Conservation (phyloP, 2,888 invertebrate species). For the Bellardia bayeri region DNA sequence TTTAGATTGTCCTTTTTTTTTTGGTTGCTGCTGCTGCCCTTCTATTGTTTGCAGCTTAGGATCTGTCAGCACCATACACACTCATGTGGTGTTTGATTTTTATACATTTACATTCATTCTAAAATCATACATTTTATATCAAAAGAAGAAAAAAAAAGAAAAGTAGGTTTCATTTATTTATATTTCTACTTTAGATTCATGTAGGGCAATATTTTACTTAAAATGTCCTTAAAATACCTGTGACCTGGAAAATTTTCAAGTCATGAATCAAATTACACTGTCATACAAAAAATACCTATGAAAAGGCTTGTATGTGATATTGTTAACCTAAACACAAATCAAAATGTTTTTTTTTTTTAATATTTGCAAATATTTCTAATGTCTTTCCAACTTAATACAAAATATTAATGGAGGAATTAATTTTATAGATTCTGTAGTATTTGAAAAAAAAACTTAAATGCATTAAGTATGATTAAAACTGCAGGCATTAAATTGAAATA, state of each 20-base stretch:
- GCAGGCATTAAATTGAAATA: too few relatives aligned
- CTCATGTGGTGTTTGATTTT: conserved; percentile 65
- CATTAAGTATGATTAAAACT: too few relatives aligned
- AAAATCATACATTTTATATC: conserved; percentile 44
- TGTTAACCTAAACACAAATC: too few relatives aligned
- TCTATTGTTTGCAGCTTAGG: conserved; percentile 70
- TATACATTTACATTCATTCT: conserved; percentile 34
- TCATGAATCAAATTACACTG: neutral
- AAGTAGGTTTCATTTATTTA: neutral
- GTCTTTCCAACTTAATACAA: too few relatives aligned
- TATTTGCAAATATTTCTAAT: too few relatives aligned
- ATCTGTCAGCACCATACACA: conserved; percentile 65
- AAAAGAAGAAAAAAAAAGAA: neutral
- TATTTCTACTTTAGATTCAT: conserved; percentile 22
- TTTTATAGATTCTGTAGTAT: too few relatives aligned
- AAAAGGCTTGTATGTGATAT: too few relatives aligned
- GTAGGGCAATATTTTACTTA: conserved; percentile 19
- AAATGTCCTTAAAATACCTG: conserved; percentile 41
- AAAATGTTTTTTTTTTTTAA: too few relatives aligned
- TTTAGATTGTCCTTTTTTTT: conserved; percentile 65
- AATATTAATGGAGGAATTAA: too few relatives aligned
- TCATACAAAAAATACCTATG: too few relatives aligned
- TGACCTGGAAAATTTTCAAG: conserved; percentile 53
- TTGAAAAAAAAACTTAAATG: too few relatives aligned
- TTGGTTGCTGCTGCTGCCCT: conserved; percentile 42